phyloP scores from a whole-genome alignment of 2,888 invertebrate genomes.

The Drosophila macrospina region DNA sequence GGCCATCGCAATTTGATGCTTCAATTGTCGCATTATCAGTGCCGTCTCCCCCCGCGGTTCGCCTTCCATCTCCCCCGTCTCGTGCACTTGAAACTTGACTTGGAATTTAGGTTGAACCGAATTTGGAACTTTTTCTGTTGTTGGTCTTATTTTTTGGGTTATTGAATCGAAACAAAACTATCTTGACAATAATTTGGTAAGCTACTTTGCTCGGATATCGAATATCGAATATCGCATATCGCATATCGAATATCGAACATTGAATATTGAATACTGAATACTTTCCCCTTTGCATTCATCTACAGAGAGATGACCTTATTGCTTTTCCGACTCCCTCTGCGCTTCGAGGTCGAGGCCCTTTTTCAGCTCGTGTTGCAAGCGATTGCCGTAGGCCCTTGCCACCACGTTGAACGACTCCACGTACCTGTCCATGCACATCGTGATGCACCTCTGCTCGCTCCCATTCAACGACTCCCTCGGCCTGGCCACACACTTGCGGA shows the following conservation, averaged over 20 bases:
- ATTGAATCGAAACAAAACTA: background rate
- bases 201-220: background rate
- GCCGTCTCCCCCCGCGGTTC: slow-evolving; percentile 12
- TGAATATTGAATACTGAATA: no score
- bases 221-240: no score
- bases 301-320: background rate
- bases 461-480: slow-evolving; percentile 17
- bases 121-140: background rate
- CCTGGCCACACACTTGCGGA: slow-evolving; percentile 25
- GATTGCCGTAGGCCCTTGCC: slow-evolving; percentile 22
- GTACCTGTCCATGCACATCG: slow-evolving; percentile 32
- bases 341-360: background rate
- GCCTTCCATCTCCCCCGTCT: slow-evolving; percentile 21
- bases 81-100: slow-evolving; percentile 3
- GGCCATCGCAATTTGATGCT: slow-evolving; percentile 96
- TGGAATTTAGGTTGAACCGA: slow-evolving; percentile 11
- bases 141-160: no score
- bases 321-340: background rate
- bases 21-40: slow-evolving; percentile 93
- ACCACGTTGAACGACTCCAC: slow-evolving; percentile 34
- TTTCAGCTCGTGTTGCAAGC: slow-evolving; percentile 21
- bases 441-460: slow-evolving; percentile 23
- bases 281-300: no score
- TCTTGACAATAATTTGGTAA: background rate
- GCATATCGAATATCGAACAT: no score